Evolutionary conservation across 23 tunicate species (phyloP).

Genomic region (Aplidium turbinatum): DNA sequence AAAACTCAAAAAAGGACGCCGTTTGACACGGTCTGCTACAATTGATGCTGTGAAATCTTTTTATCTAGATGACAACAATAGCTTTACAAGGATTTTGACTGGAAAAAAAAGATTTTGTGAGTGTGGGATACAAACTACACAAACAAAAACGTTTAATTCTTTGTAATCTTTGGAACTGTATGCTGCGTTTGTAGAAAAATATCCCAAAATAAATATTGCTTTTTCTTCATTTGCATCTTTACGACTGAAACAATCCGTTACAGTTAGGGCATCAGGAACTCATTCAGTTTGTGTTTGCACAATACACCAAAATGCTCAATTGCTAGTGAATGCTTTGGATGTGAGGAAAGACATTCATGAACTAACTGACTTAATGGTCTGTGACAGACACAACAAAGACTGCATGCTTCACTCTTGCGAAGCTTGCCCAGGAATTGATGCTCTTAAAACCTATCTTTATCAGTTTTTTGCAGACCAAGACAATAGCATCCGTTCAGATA

Average conservation of each 20-base stretch:
- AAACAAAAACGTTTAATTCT: slow-evolving; percentile 26
- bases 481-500: not conserved
- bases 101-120: slow-evolving; percentile 29
- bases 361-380: slow-evolving; percentile 19
- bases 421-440: slow-evolving; percentile 15
- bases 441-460: slow-evolving; percentile 3
- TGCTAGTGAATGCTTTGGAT: slow-evolving; percentile 12
- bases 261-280: slow-evolving; percentile 22
- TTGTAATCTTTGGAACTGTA: slow-evolving; percentile 24
- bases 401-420: slow-evolving; percentile 25
- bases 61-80: slow-evolving; percentile 19
- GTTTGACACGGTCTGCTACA: too few relatives aligned
- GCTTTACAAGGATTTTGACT: slow-evolving; percentile 18
- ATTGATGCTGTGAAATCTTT: too few relatives aligned
- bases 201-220: slow-evolving; percentile 21
- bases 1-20: too few relatives aligned
- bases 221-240: slow-evolving; percentile 30
- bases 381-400: slow-evolving; percentile 21
- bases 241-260: slow-evolving; percentile 20
- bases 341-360: slow-evolving; percentile 3
- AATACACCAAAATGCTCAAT: slow-evolving; percentile 31
- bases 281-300: slow-evolving; percentile 40
- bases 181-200: not conserved
- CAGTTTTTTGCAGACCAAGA: not conserved
- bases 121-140: slow-evolving; percentile 11